Evolutionary conservation across 2,797 vertebrate species (phyloP).

Genomic region (Pseudotriccus pelzelni): DNA sequence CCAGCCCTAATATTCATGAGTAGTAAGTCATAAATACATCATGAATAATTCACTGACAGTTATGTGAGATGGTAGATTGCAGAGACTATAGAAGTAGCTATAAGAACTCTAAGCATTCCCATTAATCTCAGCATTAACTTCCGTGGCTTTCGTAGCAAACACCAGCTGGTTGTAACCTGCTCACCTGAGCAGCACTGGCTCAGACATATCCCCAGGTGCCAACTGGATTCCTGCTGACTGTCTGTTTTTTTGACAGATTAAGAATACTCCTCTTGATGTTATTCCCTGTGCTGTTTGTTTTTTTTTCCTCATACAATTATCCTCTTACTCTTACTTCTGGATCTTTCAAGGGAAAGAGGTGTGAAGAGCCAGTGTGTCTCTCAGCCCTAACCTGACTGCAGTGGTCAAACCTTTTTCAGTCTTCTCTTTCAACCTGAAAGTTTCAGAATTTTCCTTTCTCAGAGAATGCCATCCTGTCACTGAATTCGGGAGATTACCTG

Average conservation of each 20-base stretch:
- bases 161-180: rapidly evolving
- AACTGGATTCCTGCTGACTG: not conserved
- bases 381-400: not conserved
- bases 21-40: not conserved
- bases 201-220: rapidly evolving
- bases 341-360: not conserved
- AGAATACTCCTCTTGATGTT: not conserved
- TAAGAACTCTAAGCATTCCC: not conserved
- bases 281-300: not conserved
- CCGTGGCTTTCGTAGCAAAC: rapidly evolving
- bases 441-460: not conserved
- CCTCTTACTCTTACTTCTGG: not conserved
- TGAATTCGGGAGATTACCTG: not conserved
- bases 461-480: not conserved
- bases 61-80: not conserved
- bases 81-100: not conserved
- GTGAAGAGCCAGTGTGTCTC: not conserved
- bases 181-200: not conserved
- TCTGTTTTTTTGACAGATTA: not conserved
- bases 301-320: not conserved
- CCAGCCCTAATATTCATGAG: not conserved
- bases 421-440: not conserved
- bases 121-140: not conserved
- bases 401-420: not conserved
- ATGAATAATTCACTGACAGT: not conserved